phyloP scores from a whole-genome alignment of 2,888 invertebrate genomes.

The Malachius bipustulatus region DNA sequence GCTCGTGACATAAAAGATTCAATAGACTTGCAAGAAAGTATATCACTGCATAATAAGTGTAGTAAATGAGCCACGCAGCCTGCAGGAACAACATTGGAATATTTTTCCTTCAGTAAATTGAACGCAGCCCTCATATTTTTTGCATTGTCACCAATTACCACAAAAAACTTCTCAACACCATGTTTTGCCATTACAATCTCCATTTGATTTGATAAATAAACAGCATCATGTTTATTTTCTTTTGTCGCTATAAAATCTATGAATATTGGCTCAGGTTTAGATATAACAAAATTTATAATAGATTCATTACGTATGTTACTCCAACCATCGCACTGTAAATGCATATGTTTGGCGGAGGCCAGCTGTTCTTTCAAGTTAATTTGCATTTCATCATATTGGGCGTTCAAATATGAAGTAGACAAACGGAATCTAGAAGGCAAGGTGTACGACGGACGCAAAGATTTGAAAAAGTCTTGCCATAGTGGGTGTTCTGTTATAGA shows the following conservation, averaged over 20 bases:
- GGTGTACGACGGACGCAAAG: no score
- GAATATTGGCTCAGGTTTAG: slow-evolving; percentile 16
- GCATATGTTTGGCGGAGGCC: not conserved
- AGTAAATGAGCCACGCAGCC: slow-evolving; percentile 5
- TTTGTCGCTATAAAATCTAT: slow-evolving; percentile 16
- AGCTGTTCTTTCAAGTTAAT: no score
- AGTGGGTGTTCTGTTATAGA: no score
- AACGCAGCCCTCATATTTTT: slow-evolving; percentile 2
- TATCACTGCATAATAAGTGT: slow-evolving; percentile 5
- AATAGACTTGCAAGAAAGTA: no score
- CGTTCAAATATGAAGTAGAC: no score
- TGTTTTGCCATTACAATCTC: slow-evolving; percentile 14
- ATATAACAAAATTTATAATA: slow-evolving; percentile 16
- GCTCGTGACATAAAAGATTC: no score
- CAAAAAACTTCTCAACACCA: slow-evolving; percentile 10
- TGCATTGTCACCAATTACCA: slow-evolving; percentile 7
- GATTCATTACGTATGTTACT: slow-evolving; percentile 15
- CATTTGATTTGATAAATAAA: slow-evolving; percentile 10
- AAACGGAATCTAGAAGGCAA: no score
- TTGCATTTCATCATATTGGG: no score
- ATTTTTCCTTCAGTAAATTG: no score
- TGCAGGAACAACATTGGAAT: no score
- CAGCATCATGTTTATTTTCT: slow-evolving; percentile 13
- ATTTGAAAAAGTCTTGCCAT: no score
- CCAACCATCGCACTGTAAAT: slow-evolving; percentile 7